Evolutionary conservation across 2,797 vertebrate genomes (phyloP), one percentile per base, ranked within the genome.

Genomic region (Rhinatrema bivittatum): DNA sequence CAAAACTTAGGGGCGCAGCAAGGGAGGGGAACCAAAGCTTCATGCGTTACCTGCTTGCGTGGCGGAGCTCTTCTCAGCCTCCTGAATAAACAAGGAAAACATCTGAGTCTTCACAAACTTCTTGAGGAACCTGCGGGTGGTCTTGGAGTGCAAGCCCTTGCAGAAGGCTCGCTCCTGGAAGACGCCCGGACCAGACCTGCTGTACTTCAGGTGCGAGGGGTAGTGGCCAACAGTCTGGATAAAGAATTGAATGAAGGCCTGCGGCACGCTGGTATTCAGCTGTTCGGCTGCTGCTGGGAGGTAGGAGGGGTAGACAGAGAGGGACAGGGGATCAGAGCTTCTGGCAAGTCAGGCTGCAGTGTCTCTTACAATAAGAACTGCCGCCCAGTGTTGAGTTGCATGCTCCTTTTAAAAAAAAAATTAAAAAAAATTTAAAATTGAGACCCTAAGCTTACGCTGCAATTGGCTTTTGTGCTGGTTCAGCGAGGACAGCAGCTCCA

Each of bases 31-130:
- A n/a, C n/a, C n/a, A n/a, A n/a, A n/a, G n/a, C n/a, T n/a, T n/a
- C n/a, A n/a, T n/a, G n/a, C n/a, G n/a, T n/a, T 60, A 94, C 94
- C 92, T 78, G 89, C 85, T 42, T 88, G 86, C 0, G 79, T 76
- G 18, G 75, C 82, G 20, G 72, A 62, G 62, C 81, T 91, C 42
- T 83, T 89, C 52, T 94, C 93, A 0, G 85, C 85, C 15, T 93
- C 92, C 72, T 97, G 91, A 42, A 98, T 90, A 32, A 94, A 96
- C 5, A 97, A 70, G 36, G 92, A 88, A 15, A 98, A 98, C 85
- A 94, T 92, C 68, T 98, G 93, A 0, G 91, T 94, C 81, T 87
- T 82, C 34, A 91, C 78, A 34, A 98, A 98, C 51, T 73, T 89
- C 63, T 97, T 94, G 31, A 94, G 65, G 11, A 94, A 88, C 20